Conservation (phyloP, 2,888 invertebrate species). For the Harmothoe impar region DNA sequence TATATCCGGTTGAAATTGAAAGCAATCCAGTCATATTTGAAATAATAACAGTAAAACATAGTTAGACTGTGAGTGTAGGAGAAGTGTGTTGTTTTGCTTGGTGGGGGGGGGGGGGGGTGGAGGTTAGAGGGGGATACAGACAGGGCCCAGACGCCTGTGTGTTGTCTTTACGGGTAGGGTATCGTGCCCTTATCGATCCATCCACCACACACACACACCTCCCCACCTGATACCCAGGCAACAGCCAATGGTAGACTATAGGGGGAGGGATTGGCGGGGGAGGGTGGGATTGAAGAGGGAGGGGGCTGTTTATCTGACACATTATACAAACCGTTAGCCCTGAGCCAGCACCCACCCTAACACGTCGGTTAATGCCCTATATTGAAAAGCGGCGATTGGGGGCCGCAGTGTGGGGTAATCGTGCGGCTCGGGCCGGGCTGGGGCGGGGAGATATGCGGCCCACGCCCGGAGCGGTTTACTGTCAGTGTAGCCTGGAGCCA, state of each 20-base stretch:
- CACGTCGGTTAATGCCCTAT: slow-evolving; percentile 16
- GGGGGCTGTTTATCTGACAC: not conserved
- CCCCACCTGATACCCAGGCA: not conserved
- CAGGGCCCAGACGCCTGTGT: not conserved
- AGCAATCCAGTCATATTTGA: too few relatives aligned
- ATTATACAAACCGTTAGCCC: slow-evolving; percentile 28
- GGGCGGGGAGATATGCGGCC: not conserved
- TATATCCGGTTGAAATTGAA: too few relatives aligned
- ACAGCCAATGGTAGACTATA: too few relatives aligned
- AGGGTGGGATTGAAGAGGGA: not conserved
- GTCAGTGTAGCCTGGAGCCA: not conserved
- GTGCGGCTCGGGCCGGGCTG: not conserved
- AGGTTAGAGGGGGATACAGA: too few relatives aligned
- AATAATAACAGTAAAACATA: too few relatives aligned
- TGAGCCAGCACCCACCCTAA: not conserved
- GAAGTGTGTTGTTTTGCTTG: too few relatives aligned
- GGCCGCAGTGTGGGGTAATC: not conserved
- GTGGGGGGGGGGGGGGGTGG: too few relatives aligned
- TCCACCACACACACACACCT: not conserved
- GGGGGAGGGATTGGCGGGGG: not conserved
- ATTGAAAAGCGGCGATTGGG: not conserved
- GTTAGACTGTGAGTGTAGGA: too few relatives aligned
- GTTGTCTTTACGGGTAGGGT: not conserved
- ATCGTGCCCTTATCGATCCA: not conserved
- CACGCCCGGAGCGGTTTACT: not conserved